phyloP scores from a whole-genome alignment of 2,113 vertebrate genomes.

The Grus americana region DNA sequence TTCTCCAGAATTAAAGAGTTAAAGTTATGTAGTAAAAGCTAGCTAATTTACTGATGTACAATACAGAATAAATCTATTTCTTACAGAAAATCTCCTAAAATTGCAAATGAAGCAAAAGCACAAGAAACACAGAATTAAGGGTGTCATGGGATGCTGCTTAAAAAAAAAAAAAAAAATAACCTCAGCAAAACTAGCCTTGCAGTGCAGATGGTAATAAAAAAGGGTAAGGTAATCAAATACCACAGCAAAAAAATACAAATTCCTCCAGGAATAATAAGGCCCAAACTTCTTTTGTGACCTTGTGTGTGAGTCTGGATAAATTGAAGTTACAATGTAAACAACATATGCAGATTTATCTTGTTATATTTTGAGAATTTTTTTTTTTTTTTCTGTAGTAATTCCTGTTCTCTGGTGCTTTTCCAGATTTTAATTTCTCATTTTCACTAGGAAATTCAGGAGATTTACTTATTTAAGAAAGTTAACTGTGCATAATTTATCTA shows the following conservation, averaged over 20 bases:
- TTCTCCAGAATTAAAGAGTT: slow-evolving; percentile 1
- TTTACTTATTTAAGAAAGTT: background rate
- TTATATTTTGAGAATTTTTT: background rate
- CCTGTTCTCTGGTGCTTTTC: background rate
- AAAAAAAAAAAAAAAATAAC: slow-evolving; percentile 5
- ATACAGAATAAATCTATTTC: background rate
- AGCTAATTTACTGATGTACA: slow-evolving; percentile 3
- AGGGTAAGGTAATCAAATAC: slow-evolving; percentile 27
- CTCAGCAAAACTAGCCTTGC: slow-evolving; percentile 36
- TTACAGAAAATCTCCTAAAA: slow-evolving; percentile 20
- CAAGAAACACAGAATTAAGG: slow-evolving; percentile 54
- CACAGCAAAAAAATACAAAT: background rate
- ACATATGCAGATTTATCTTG: background rate
- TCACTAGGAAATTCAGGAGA: background rate
- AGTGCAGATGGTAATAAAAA: slow-evolving; percentile 42
- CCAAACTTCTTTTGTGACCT: slow-evolving; percentile 28
- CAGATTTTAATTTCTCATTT: background rate
- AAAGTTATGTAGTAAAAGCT: background rate
- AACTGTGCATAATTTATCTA: background rate
- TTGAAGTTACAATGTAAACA: background rate
- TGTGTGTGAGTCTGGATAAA: background rate
- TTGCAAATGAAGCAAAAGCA: slow-evolving; percentile 59
- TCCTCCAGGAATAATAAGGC: background rate
- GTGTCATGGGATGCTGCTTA: slow-evolving; percentile 49
- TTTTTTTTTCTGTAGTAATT: background rate